Percentiles rank a stretch among this genome's conserved stretches.
Evolutionary conservation across 2,113 vertebrate species (phyloP).

Genomic region (Actenoides lindsayi): DNA sequence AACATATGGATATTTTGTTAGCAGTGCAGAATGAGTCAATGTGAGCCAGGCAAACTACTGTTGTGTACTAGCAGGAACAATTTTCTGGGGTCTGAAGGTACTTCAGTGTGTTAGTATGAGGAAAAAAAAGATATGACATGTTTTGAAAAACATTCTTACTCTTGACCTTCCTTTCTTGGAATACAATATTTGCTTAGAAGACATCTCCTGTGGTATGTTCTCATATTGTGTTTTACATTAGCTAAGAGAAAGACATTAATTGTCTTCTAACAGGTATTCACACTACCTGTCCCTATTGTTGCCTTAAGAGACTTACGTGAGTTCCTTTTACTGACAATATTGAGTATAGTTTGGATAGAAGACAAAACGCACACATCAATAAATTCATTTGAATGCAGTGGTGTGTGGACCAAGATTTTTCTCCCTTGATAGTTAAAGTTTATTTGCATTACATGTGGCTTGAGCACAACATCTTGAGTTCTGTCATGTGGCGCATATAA

Average conservation of each 20-base stretch:
- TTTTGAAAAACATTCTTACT: not conserved
- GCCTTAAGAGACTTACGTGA: not conserved
- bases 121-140: not conserved
- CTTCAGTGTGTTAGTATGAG: not conserved
- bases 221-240: not conserved
- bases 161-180: not conserved
- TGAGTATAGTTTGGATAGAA: no score
- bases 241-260: not conserved
- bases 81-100: not conserved
- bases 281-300: not conserved
- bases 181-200: not conserved
- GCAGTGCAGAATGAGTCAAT: not conserved
- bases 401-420: not conserved
- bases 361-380: not conserved
- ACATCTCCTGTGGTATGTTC: not conserved
- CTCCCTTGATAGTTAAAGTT: not conserved
- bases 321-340: not conserved
- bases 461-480: no score
- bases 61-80: not conserved
- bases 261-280: not conserved
- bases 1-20: conserved; percentile 36
- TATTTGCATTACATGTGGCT: not conserved
- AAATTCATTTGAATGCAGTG: not conserved
- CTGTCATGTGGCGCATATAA: no score
- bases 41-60: not conserved